phyloP scores from a whole-genome alignment of 2,113 vertebrate species.

The Aegithalos caudatus region DNA sequence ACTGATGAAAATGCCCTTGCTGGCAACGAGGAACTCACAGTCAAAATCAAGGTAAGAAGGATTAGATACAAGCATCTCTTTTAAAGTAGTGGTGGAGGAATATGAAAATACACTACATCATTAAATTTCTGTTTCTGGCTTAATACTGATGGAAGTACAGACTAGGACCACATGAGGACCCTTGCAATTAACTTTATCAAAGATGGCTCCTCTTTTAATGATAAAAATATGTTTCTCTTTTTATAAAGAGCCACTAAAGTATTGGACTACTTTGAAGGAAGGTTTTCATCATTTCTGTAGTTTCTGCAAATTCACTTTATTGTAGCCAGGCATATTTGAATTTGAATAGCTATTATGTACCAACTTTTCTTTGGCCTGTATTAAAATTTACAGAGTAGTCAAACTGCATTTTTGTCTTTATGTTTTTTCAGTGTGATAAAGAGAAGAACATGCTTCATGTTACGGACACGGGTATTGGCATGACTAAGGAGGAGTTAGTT shows the following conservation, averaged over 20 bases:
- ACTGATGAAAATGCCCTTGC: slow-evolving; percentile 86
- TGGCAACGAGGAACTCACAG: slow-evolving; percentile 87
- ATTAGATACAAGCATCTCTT: neutral
- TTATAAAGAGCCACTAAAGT: neutral
- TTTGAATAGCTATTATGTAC: neutral
- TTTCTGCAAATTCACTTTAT: neutral
- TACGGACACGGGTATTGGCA: slow-evolving; percentile 95
- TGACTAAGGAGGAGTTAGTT: slow-evolving; percentile 95
- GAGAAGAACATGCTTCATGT: slow-evolving; percentile 98
- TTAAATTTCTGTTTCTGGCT: neutral
- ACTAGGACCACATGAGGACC: neutral
- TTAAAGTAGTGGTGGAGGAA: fast-evolving
- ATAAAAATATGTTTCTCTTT: neutral
- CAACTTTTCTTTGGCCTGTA: neutral
- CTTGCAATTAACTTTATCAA: neutral
- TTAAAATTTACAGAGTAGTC: neutral
- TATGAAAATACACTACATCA: neutral
- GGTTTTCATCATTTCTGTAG: neutral
- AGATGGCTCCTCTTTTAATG: fast-evolving
- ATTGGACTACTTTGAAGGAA: neutral
- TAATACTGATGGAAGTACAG: neutral
- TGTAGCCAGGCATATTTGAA: neutral
- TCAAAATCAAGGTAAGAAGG: slow-evolving; percentile 89
- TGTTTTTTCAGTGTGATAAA: slow-evolving; percentile 86
- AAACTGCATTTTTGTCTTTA: neutral